Percentiles rank a stretch among this genome's conserved stretches.
Conservation (phyloP, 2,113 vertebrate genomes). For the Coryphaenoides rupestris region DNA sequence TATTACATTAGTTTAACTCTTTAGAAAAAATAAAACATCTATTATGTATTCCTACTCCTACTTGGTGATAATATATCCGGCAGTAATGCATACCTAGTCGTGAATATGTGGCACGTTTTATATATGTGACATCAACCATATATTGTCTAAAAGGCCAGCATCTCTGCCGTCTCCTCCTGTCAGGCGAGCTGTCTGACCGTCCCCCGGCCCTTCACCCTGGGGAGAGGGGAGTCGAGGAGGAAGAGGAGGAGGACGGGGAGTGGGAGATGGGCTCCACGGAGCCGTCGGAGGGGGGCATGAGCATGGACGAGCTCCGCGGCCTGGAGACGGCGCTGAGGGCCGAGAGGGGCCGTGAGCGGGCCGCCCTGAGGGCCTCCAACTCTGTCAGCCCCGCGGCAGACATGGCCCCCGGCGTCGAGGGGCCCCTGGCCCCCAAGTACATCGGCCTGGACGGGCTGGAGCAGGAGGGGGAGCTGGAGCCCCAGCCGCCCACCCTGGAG, state of each 20-base stretch:
- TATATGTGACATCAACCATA: too few species aligned
- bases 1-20: too few species aligned
- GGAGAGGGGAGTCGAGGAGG: conserved; percentile 13
- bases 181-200: conserved; percentile 54
- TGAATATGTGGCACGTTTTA: too few species aligned
- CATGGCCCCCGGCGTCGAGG: conserved; percentile 19
- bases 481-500: conserved; percentile 49
- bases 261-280: conserved; percentile 60
- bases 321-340: conserved; percentile 71
- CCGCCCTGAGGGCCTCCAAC: conserved; percentile 35
- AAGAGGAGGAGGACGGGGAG: conserved; percentile 45
- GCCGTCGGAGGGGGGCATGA: conserved; percentile 57
- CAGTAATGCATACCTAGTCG: too few species aligned
- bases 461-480: conserved; percentile 61
- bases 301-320: conserved; percentile 65
- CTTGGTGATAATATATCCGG: too few species aligned
- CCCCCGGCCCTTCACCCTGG: conserved; percentile 33
- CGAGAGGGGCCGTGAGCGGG: conserved; percentile 65
- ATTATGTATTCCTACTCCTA: too few species aligned
- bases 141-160: too few species aligned
- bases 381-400: conserved; percentile 24
- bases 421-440: conserved; percentile 60
- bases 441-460: conserved; percentile 77
- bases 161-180: not conserved
- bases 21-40: too few species aligned